These are phyloP conservation scores for Heliconius eleuchia DNA, from an alignment of 1,140 invertebrate genomes.

Conservation along the genomic window DNA sequence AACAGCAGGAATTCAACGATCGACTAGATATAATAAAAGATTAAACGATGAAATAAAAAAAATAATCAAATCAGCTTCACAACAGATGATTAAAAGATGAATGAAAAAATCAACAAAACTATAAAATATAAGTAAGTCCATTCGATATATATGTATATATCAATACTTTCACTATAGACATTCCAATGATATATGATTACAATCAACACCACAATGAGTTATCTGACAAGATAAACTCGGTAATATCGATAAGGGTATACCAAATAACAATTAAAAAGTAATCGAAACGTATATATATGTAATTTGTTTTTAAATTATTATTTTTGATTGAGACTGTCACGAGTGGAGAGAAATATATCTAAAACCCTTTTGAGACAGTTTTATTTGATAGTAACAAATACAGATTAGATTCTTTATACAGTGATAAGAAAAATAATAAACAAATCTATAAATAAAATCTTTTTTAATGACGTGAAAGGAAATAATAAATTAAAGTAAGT, in stretches of 20 bases:
- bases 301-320: background rate
- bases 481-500: background rate
- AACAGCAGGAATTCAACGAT: background rate
- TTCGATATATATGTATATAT: background rate
- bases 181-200: conserved; percentile 4
- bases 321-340: background rate
- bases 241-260: background rate
- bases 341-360: background rate
- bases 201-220: background rate
- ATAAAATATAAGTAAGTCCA: too few relatives aligned
- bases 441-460: background rate
- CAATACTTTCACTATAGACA: background rate
- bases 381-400: background rate
- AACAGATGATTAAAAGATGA: too few relatives aligned
- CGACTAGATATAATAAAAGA: too few relatives aligned
- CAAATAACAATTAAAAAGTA: conserved; percentile 1
- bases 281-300: background rate
- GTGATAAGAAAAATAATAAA: background rate
- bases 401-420: background rate
- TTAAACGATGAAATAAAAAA: too few relatives aligned
- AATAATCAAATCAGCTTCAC: too few relatives aligned
- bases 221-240: background rate
- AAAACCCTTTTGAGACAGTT: background rate
- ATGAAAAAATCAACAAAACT: too few relatives aligned
- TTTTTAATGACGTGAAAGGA: background rate